phyloP scores from a whole-genome alignment of 2,113 vertebrate genomes.

The Notarius quadriscutis region DNA sequence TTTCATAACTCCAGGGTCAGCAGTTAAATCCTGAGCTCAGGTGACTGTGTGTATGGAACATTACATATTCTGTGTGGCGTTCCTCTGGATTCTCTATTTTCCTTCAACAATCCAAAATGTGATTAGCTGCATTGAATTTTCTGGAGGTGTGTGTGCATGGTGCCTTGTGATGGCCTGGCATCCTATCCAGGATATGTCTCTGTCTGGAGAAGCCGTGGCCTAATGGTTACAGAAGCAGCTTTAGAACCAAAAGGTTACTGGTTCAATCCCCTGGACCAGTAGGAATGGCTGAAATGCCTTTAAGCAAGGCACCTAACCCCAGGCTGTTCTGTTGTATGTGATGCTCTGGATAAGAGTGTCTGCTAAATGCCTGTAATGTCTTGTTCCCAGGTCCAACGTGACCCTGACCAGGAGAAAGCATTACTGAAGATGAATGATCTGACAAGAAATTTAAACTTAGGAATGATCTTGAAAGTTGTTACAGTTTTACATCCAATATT shows the following conservation, averaged over 20 bases:
- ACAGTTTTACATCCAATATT: not conserved
- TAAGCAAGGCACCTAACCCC: no score
- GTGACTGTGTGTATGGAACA: not conserved
- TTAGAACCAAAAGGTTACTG: no score
- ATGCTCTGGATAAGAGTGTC: no score
- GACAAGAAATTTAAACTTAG: not conserved
- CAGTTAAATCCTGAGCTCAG: not conserved
- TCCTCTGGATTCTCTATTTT: not conserved
- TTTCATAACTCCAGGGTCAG: not conserved
- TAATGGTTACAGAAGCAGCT: no score
- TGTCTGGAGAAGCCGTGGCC: not conserved
- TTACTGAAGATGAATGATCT: not conserved
- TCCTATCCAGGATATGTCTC: not conserved
- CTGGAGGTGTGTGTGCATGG: not conserved
- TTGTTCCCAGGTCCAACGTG: not conserved
- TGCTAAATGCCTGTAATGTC: no score
- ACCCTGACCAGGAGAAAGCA: not conserved
- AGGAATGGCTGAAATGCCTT: no score
- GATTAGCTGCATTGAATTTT: not conserved
- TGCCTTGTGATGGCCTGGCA: not conserved
- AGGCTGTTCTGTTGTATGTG: no score
- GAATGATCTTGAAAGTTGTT: not conserved
- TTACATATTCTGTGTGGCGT: not conserved
- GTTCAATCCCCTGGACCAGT: no score
- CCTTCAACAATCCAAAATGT: not conserved